Evolutionary conservation across 92 coral and sea anemone genomes (phyloP).

Genomic region (Porites cylindrica): DNA sequence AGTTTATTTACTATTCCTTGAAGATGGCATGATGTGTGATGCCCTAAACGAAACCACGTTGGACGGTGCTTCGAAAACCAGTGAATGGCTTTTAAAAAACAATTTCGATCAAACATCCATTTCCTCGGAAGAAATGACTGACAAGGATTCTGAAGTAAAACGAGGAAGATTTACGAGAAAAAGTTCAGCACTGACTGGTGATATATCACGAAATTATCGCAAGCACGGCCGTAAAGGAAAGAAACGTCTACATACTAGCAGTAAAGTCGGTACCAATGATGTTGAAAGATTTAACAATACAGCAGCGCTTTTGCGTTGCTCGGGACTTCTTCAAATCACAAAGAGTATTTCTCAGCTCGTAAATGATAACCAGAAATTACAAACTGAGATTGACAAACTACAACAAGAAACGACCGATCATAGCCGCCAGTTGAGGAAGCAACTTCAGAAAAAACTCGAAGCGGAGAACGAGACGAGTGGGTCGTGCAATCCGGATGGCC

Average conservation of each 20-base stretch:
- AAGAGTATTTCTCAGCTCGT: constrained; percentile 81
- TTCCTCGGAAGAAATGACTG: constrained; percentile 6
- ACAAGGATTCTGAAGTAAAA: background rate
- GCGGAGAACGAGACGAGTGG: constrained; percentile 32
- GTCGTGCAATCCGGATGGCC: constrained; percentile 35
- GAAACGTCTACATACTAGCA: constrained; percentile 1
- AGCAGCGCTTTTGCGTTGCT: constrained; percentile 75
- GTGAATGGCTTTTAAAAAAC: constrained; percentile 29
- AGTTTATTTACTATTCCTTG: no score
- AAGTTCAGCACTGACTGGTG: background rate
- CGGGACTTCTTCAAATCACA: constrained; percentile 88
- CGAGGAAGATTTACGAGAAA: background rate
- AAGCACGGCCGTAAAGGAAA: background rate
- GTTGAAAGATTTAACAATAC: constrained; percentile 79
- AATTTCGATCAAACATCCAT: constrained; percentile 29
- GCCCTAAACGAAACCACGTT: constrained; percentile 13
- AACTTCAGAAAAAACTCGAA: constrained; percentile 71
- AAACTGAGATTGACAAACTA: constrained; percentile 77
- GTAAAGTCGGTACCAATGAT: background rate
- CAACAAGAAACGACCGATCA: constrained; percentile 74
- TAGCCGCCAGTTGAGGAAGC: constrained; percentile 63
- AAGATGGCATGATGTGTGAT: constrained; percentile 26
- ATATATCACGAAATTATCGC: background rate
- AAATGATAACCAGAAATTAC: constrained; percentile 77
- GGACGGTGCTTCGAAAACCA: constrained; percentile 41